A percentile compares a stretch with the other conserved stretches of the same genome.
These are phyloP conservation scores for Esox niger DNA, from an alignment of 2,113 vertebrate genomes.

Conservation along the genomic window DNA sequence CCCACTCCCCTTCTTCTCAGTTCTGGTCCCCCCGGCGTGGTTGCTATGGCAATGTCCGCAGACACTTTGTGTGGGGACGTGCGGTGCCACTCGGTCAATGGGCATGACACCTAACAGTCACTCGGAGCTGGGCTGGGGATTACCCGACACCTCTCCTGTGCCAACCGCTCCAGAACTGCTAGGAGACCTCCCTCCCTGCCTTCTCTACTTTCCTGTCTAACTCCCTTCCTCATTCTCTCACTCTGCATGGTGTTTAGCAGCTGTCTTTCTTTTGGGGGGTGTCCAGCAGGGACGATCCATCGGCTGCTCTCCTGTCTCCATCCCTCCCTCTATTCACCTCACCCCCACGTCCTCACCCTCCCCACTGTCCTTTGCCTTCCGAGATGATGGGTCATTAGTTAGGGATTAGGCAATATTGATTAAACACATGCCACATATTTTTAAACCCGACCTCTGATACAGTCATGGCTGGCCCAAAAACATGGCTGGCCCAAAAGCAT, in stretches of 20 bases:
- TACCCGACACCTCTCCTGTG: conserved; percentile 46
- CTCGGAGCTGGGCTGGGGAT: not conserved
- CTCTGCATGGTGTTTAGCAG: conserved; percentile 51
- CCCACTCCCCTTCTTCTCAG: conserved; percentile 19
- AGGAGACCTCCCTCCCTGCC: conserved; percentile 45
- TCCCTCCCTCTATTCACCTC: not conserved
- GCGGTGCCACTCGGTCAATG: conserved; percentile 66
- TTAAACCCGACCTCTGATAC: no score
- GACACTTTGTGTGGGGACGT: conserved; percentile 51
- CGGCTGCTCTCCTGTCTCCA: not conserved
- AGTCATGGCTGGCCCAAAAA: no score
- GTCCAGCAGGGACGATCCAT: conserved; percentile 4
- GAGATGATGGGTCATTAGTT: no score
- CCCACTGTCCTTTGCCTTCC: not conserved
- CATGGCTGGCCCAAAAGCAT: no score
- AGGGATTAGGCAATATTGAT: no score
- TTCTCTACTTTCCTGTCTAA: not conserved
- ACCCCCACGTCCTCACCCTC: not conserved
- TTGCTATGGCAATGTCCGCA: conserved; percentile 75
- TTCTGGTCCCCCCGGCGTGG: conserved; percentile 44
- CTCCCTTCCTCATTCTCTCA: conserved; percentile 28
- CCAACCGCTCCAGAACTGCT: conserved; percentile 62
- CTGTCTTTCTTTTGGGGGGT: conserved; percentile 29
- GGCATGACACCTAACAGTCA: conserved; percentile 64
- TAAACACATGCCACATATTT: no score